A percentile compares a stretch with the other conserved stretches of the same genome.
Evolutionary conservation across 2,113 vertebrate species (phyloP).

Genomic region (Hippocampus guttulatus): DNA sequence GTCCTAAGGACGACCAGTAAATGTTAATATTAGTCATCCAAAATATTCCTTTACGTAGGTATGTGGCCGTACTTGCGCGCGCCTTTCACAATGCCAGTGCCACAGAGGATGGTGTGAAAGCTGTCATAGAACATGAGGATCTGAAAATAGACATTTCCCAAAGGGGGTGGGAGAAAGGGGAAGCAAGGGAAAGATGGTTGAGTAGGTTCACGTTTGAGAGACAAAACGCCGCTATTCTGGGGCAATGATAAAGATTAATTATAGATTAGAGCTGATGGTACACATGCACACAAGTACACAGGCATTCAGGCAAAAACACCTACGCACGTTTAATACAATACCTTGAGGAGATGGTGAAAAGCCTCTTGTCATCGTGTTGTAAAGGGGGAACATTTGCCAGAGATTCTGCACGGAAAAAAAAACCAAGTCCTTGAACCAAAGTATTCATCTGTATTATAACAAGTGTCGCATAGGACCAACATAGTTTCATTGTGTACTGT

Average conservation of each 20-base stretch:
- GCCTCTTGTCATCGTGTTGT: slow-evolving; percentile 4
- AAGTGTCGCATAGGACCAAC: background rate
- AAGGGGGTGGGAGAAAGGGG: slow-evolving; percentile 25
- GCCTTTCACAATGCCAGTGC: slow-evolving; percentile 33
- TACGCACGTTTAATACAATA: slow-evolving; percentile 3
- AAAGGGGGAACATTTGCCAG: slow-evolving; percentile 10
- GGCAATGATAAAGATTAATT: slow-evolving; percentile 49
- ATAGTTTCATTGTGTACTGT: background rate
- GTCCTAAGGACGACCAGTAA: slow-evolving; percentile 26
- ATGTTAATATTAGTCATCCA: slow-evolving; percentile 33
- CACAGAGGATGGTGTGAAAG: slow-evolving; percentile 57
- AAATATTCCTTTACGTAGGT: slow-evolving; percentile 13
- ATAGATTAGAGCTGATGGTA: slow-evolving; percentile 44
- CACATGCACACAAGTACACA: slow-evolving; percentile 10
- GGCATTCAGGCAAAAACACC: background rate
- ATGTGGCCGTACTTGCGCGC: slow-evolving; percentile 13
- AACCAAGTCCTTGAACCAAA: background rate
- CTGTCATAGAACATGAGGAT: slow-evolving; percentile 64
- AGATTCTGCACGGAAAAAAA: background rate
- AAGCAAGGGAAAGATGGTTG: slow-evolving; percentile 7
- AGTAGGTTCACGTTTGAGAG: slow-evolving; percentile 30
- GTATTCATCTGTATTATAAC: background rate
- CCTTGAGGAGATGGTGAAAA: slow-evolving; percentile 15
- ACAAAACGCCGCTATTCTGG: slow-evolving; percentile 44
- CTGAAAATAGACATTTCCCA: slow-evolving; percentile 60